Percentiles rank a stretch among this genome's conserved stretches.
Conservation (phyloP, 2,113 vertebrate genomes). For the Pipra filicauda region DNA sequence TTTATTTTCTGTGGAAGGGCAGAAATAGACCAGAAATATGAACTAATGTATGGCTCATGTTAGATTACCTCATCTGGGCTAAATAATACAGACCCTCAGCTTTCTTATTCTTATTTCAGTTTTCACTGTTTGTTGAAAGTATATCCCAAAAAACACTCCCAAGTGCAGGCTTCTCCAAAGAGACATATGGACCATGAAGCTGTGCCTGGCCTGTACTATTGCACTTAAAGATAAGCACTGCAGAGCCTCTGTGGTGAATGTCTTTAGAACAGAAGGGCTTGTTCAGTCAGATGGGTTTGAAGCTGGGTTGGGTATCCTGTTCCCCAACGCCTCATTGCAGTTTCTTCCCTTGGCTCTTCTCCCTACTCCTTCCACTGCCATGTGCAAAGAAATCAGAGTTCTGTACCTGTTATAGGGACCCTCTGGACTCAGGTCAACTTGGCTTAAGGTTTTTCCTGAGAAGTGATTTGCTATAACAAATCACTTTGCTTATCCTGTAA, state of each 20-base stretch:
- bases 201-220: background rate
- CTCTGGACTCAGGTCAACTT: no score
- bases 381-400: background rate
- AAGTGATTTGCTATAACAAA: no score
- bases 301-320: background rate
- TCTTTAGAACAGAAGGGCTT: background rate
- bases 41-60: background rate
- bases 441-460: no score
- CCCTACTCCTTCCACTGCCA: background rate
- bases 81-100: background rate
- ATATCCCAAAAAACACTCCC: background rate
- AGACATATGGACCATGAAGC: rapidly evolving
- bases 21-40: background rate
- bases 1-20: background rate
- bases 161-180: background rate
- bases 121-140: background rate
- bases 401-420: no score
- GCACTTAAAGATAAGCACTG: background rate
- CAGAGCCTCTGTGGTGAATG: background rate
- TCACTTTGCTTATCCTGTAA: no score
- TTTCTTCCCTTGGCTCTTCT: background rate
- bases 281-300: background rate
- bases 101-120: background rate
- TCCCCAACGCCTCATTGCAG: background rate
- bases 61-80: background rate